Evolutionary conservation across 1,140 invertebrate genomes (phyloP).

Genomic region (Colletes gigas): DNA sequence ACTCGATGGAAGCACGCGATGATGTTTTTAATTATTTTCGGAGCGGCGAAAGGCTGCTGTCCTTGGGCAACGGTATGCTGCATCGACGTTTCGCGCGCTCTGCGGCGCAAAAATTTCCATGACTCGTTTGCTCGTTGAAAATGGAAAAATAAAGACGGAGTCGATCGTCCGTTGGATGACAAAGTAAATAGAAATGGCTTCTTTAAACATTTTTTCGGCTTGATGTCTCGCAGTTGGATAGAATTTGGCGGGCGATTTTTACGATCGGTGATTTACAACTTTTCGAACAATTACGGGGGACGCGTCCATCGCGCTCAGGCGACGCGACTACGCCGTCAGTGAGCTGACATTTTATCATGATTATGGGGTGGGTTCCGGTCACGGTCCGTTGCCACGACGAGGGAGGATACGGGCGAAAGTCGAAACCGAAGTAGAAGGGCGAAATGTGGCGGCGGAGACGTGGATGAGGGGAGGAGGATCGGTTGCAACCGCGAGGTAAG

Average conservation of each 20-base stretch:
- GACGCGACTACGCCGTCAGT: conserved; percentile 17
- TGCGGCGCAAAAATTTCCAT: too few relatives aligned
- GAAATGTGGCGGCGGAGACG: conserved; percentile 56
- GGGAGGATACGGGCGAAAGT: conserved; percentile 67
- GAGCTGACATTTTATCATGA: conserved; percentile 42
- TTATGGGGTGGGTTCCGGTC: conserved; percentile 21
- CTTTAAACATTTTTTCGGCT: too few relatives aligned
- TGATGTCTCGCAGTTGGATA: too few relatives aligned
- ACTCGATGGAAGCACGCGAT: too few relatives aligned
- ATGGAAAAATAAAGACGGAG: too few relatives aligned
- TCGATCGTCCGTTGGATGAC: not conserved
- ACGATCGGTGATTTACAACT: conserved; percentile 30
- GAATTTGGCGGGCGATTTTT: not conserved
- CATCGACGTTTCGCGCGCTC: too few relatives aligned
- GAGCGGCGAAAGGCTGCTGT: too few relatives aligned
- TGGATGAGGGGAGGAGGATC: conserved; percentile 47
- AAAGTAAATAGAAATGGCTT: too few relatives aligned
- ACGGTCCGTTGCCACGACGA: conserved; percentile 53
- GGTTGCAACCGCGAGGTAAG: conserved; percentile 57
- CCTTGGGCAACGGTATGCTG: too few relatives aligned
- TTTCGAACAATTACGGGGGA: conserved; percentile 23
- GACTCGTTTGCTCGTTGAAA: too few relatives aligned
- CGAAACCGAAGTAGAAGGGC: conserved; percentile 57
- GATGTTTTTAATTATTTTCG: too few relatives aligned
- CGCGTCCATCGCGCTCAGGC: not conserved